phyloP scores from a whole-genome alignment of 2,888 invertebrate genomes.

The Micoletzkya japonica region DNA sequence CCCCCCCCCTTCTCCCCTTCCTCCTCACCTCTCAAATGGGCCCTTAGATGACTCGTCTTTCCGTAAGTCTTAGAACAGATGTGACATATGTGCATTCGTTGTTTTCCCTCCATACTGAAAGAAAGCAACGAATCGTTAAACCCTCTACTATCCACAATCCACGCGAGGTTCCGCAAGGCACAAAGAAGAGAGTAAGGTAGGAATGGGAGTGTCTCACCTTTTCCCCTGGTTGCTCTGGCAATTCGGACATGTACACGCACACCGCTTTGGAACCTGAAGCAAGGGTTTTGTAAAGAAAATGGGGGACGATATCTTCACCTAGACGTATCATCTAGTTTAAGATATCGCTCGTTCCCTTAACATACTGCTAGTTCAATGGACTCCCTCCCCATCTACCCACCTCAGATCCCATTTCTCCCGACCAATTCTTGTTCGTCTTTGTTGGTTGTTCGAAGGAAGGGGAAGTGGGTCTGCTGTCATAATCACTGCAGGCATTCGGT shows the following conservation, averaged over 20 bases:
- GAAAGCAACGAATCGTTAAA: background rate
- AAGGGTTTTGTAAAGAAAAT: too few relatives aligned
- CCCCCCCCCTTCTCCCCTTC: background rate
- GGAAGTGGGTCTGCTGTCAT: constrained; percentile 14
- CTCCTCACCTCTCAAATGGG: constrained; percentile 46
- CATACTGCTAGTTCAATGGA: too few relatives aligned
- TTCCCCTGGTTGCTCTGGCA: constrained; percentile 69
- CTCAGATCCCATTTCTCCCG: constrained; percentile 22
- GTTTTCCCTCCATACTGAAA: constrained; percentile 49
- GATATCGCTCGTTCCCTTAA: too few relatives aligned
- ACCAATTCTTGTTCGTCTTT: constrained; percentile 21
- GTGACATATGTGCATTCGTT: constrained; percentile 60
- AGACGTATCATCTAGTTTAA: too few relatives aligned
- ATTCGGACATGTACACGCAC: constrained; percentile 96
- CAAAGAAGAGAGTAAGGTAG: background rate
- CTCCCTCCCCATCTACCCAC: background rate
- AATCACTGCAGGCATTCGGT: constrained; percentile 16
- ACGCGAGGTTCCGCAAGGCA: too few relatives aligned
- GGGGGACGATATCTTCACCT: too few relatives aligned
- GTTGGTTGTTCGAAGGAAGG: constrained; percentile 5
- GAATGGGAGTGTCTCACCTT: constrained; percentile 34
- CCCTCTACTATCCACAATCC: too few relatives aligned
- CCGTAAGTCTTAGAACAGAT: constrained; percentile 60
- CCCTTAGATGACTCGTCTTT: constrained; percentile 54
- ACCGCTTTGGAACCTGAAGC: constrained; percentile 69